These are phyloP conservation scores for Herpetotheres cachinnans DNA, from an alignment of 2,113 vertebrate genomes.

Conservation along the genomic window DNA sequence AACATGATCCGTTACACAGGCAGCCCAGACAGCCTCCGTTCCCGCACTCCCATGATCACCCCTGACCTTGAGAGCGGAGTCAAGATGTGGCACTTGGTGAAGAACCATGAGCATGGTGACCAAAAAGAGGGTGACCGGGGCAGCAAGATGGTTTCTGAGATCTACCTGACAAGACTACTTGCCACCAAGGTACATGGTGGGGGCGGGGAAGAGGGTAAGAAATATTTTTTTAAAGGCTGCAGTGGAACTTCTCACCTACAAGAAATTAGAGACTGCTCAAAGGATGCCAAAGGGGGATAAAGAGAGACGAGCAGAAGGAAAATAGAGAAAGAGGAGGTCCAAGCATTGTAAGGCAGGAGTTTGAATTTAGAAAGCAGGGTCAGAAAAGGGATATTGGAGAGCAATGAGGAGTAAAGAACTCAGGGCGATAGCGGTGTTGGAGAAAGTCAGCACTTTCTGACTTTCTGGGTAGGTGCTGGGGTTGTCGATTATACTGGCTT, in stretches of 20 bases:
- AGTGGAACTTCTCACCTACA: neutral
- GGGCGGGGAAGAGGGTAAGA: accelerated
- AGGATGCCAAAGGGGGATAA: neutral
- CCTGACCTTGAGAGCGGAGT: constrained; percentile 95
- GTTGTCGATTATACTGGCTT: accelerated
- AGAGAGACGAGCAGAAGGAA: neutral
- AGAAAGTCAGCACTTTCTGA: neutral
- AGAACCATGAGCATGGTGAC: constrained; percentile 97
- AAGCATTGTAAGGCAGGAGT: neutral
- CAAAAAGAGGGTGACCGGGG: constrained; percentile 97
- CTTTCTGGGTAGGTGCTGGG: neutral
- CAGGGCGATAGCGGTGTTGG: neutral
- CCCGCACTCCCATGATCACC: constrained; percentile 96
- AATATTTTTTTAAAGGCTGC: neutral
- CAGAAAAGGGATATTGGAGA: neutral
- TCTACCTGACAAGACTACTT: constrained; percentile 94
- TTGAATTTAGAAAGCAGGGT: neutral
- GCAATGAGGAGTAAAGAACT: neutral
- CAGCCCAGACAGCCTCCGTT: constrained; percentile 95
- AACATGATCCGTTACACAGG: constrained; percentile 99
- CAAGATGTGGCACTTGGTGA: constrained; percentile 97
- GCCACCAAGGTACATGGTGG: constrained; percentile 88
- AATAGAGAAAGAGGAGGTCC: neutral
- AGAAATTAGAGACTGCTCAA: neutral
- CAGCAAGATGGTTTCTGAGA: constrained; percentile 99